Base-by-base conservation (phyloP, 2,113 vertebrate genomes). In the Hemibates koningsi region DNA sequence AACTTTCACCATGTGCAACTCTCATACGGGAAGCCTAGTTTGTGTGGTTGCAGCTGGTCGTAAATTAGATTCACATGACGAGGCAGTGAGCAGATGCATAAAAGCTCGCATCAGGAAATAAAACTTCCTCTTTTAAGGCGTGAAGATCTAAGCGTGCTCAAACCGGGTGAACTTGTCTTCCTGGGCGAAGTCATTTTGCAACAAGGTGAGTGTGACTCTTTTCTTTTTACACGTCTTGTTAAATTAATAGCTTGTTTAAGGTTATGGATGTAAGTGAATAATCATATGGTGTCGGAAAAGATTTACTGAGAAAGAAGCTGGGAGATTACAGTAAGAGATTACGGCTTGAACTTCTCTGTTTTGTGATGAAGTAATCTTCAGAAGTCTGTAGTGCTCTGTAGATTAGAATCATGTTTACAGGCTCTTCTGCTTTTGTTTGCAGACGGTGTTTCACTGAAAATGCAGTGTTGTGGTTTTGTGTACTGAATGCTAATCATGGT, bases 11-110 rank as follows among this genome's bases (percentile, higher is more conserved):
- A 21, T 3, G 48, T 54, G 45, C 45, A 27, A 17, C 4, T 61
- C 68, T 82, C 17, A 8, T 21, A 36, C 57, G 66, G 14, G 56
- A 66, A 16, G 27, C 13, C 16, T 86, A 41, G 86, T 84, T 84
- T 19, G 10, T n/a, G 83, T 45, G 4, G 3, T 57, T 53, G 81
- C 86, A 86, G 86, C 85, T 86, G 73, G 8, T 53, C 13, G 34
- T 66, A 91, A 90, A 95, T 91, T 73, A 84, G 85, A 83, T 52
- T 91, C 91, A 95, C 90, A 92, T 93, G 94, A 95, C 32, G 3
- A 86, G 19, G 6, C 27, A 17, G 34, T 24, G 36, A 50, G 50
- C 81, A 36, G 68, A 43, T 57, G 54, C 4, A 34, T 54, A 48
- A 85, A 59, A 41, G 61, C 52, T 80, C 45, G 16, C 17, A 29